phyloP scores from a whole-genome alignment of 2,113 vertebrate species.

The Orientallactaga bullata region DNA sequence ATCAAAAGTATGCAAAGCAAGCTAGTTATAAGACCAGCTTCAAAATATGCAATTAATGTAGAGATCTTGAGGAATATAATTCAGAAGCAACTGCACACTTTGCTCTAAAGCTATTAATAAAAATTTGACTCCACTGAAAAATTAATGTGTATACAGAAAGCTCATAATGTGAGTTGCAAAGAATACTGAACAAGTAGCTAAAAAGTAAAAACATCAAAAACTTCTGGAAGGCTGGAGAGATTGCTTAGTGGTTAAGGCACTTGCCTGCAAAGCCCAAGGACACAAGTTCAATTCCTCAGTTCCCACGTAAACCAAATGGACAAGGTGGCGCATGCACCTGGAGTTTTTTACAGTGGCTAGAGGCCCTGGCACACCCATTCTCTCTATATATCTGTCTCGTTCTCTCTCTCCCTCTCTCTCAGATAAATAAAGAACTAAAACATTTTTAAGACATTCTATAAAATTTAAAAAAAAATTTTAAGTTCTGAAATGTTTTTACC shows the following conservation, averaged over 20 bases:
- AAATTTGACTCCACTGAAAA: slow-evolving; percentile 40
- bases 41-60: slow-evolving; percentile 29
- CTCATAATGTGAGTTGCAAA: background rate
- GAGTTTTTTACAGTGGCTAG: no score
- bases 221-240: background rate
- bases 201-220: slow-evolving; percentile 39
- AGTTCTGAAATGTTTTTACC: slow-evolving; percentile 30
- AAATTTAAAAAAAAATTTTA: no score
- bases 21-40: background rate
- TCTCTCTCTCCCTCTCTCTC: no score
- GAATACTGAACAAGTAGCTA: background rate
- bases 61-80: slow-evolving; percentile 13
- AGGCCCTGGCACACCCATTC: no score
- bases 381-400: no score
- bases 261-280: no score
- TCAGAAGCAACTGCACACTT: background rate
- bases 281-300: no score
- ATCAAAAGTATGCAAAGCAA: background rate
- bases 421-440: no score
- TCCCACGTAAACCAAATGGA: no score
- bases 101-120: slow-evolving; percentile 54
- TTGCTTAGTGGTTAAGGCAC: no score
- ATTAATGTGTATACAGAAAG: background rate
- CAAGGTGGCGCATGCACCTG: no score
- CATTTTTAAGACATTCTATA: no score